Evolutionary conservation across 2,888 invertebrate genomes (phyloP).

Genomic region (Uropetala carovei): DNA sequence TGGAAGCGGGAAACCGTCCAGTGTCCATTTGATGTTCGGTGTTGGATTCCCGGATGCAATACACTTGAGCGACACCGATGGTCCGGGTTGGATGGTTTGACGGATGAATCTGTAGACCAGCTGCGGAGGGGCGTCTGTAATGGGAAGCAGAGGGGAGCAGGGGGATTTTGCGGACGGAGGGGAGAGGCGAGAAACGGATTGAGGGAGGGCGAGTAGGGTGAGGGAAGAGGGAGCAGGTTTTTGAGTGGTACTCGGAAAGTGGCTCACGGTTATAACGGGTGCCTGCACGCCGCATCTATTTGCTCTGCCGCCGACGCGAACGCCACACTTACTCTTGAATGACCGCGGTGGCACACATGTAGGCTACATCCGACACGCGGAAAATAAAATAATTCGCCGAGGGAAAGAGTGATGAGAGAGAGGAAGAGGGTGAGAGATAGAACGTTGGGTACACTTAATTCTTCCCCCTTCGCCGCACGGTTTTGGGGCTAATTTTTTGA

Average conservation of each 20-base stretch:
- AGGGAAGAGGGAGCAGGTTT: not conserved
- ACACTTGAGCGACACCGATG: slow-evolving; percentile 74
- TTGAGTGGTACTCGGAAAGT: not conserved
- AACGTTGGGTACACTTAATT: no score
- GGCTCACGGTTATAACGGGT: no score
- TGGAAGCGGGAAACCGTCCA: slow-evolving; percentile 72
- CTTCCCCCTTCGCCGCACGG: no score
- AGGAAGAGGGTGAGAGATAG: no score
- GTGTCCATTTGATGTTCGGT: slow-evolving; percentile 75
- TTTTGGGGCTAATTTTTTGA: no score
- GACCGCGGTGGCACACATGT: no score
- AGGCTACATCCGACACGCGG: no score
- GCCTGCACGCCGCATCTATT: no score
- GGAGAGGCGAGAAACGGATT: not conserved
- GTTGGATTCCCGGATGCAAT: slow-evolving; percentile 75
- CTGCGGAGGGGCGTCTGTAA: slow-evolving; percentile 72
- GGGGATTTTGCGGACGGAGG: not conserved
- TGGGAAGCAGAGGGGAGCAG: not conserved
- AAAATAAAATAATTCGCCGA: no score
- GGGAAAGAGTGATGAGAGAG: no score
- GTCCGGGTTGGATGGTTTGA: slow-evolving; percentile 74
- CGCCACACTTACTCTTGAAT: no score
- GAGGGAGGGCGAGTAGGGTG: not conserved
- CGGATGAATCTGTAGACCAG: slow-evolving; percentile 73
- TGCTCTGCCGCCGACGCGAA: no score